Conservation (phyloP, 2,888 invertebrate genomes). For the Drosophila tanythrix region DNA sequence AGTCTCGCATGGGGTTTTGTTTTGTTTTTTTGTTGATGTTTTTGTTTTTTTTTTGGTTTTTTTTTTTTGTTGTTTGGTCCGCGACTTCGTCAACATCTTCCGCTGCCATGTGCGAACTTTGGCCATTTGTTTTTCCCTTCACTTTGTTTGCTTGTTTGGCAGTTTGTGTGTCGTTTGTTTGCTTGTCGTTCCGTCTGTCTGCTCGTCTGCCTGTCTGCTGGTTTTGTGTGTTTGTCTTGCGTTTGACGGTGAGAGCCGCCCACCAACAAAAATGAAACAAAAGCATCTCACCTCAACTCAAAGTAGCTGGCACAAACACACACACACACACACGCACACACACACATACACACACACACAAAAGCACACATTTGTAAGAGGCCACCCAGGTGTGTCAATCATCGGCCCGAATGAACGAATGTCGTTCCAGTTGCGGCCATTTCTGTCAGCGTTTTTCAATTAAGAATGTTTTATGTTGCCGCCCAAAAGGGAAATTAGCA, state of each 20-base stretch:
- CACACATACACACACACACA: background rate
- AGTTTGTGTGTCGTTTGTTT: conserved; percentile 52
- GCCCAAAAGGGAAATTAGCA: conserved; percentile 72
- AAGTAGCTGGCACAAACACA: conserved; percentile 68
- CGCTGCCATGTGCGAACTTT: conserved; percentile 54
- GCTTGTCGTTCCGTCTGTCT: conserved; percentile 7
- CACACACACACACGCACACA: conserved; percentile 5
- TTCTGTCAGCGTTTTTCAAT: conserved; percentile 74
- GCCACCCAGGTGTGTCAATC: conserved; percentile 33
- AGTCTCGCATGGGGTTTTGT: conserved; percentile 4
- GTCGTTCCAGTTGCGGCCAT: conserved; percentile 44
- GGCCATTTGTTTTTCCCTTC: conserved; percentile 61
- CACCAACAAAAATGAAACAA: conserved; percentile 44
- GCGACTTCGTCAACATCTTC: conserved; percentile 54
- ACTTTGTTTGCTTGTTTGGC: conserved; percentile 53
- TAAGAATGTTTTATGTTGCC: conserved; percentile 72
- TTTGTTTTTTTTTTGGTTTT: background rate
- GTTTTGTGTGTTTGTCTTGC: conserved; percentile 61
- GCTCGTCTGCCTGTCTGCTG: background rate
- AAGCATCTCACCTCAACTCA: conserved; percentile 42
- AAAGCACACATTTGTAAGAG: background rate
- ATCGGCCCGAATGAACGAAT: conserved; percentile 21
- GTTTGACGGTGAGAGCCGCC: conserved; percentile 41
- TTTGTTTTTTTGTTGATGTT: background rate
- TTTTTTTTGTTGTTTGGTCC: conserved; percentile 22